A percentile compares a stretch with the other conserved stretches of the same genome.
These are phyloP conservation scores for Pachyseris speciosa DNA, from an alignment of 64 coral and sea anemone genomes.

Conservation along the genomic window DNA sequence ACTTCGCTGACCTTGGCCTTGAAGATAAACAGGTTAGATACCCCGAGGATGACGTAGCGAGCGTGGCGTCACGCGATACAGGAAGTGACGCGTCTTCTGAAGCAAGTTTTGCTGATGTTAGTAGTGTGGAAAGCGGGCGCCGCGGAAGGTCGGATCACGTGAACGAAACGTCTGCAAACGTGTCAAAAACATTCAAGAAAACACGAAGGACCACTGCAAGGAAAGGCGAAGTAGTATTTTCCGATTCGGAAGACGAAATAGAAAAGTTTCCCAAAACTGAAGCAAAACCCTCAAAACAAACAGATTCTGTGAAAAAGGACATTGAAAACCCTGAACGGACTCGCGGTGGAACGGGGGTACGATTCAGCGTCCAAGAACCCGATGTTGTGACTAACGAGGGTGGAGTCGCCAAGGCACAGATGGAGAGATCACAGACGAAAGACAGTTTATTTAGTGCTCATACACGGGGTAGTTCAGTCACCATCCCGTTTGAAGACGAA, in stretches of 20 bases:
- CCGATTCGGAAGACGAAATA: constrained; percentile 50
- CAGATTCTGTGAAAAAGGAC: background rate
- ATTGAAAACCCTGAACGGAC: background rate
- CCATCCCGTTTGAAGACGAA: constrained; percentile 56
- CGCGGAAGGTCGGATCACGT: constrained; percentile 31
- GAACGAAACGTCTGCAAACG: constrained; percentile 3
- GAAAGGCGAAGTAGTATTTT: constrained; percentile 1
- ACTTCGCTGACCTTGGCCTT: constrained; percentile 69
- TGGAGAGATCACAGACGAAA: constrained; percentile 75
- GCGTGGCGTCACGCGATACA: constrained; percentile 56
- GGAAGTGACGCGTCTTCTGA: constrained; percentile 82
- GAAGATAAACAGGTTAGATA: constrained; percentile 3
- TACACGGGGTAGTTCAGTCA: constrained; percentile 80
- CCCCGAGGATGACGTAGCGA: constrained; percentile 3
- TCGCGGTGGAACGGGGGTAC: constrained; percentile 73
- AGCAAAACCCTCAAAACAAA: background rate
- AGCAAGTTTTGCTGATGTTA: constrained; percentile 91
- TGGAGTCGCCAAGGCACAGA: constrained; percentile 8
- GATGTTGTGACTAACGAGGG: constrained; percentile 4
- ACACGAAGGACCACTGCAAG: background rate
- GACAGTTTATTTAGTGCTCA: constrained; percentile 82
- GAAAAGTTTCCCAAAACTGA: constrained; percentile 5
- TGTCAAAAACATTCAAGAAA: constrained; percentile 16
- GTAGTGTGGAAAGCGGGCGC: constrained; percentile 72
- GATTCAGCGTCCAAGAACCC: constrained; percentile 64